Evolutionary conservation across 2,113 vertebrate species (phyloP).

Genomic region (Hyaena hyaena): DNA sequence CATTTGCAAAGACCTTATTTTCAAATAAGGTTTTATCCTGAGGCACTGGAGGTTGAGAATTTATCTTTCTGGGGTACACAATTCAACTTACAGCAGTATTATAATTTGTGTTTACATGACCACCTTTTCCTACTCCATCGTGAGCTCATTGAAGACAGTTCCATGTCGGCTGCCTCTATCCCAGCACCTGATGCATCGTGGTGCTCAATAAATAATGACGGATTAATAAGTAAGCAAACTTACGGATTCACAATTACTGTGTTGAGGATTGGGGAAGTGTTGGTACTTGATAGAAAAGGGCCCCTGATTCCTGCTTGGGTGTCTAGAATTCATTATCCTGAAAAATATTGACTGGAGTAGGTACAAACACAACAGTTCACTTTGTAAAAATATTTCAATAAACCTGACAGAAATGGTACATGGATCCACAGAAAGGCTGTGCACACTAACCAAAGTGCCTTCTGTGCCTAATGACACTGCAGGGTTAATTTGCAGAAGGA

Average conservation of each 20-base stretch:
- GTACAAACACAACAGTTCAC: background rate
- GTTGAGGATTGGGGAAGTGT: background rate
- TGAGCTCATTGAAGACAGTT: background rate
- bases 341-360: background rate
- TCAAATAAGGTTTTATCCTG: background rate
- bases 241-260: background rate
- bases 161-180: background rate
- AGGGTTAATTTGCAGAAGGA: background rate
- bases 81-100: background rate
- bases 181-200: background rate
- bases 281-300: background rate
- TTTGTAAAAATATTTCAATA: slow-evolving; percentile 58
- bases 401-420: background rate
- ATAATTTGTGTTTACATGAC: background rate
- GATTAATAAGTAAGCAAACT: background rate
- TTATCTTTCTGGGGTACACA: background rate
- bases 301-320: background rate
- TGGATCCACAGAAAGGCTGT: background rate
- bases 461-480: background rate
- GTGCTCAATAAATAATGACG: background rate
- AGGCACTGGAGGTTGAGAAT: background rate
- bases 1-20: background rate
- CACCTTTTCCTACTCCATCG: background rate
- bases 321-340: slow-evolving; percentile 17
- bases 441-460: background rate